These are phyloP conservation scores for Vombatus ursinus DNA, from an alignment of 2,113 vertebrate species.

Conservation along the genomic window DNA sequence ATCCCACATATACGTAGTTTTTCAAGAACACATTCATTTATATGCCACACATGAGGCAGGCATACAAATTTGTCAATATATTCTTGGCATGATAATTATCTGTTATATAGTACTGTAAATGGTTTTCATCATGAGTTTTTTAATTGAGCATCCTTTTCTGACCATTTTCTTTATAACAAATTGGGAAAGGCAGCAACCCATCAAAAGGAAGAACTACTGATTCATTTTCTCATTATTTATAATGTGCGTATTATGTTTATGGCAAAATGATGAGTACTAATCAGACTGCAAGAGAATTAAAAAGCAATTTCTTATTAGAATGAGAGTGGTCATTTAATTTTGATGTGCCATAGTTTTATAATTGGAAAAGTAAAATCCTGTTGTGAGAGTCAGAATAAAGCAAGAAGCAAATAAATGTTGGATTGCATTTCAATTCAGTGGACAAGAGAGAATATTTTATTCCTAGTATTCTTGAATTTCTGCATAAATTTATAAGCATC, in stretches of 20 bases:
- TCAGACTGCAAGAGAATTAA: slow-evolving; percentile 5
- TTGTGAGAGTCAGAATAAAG: not conserved
- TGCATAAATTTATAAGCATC: not conserved
- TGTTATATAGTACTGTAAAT: not conserved
- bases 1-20: not conserved
- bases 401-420: not conserved
- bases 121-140: accelerated
- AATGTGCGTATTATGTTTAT: not conserved
- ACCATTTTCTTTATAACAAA: not conserved
- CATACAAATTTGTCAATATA: not conserved
- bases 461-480: not conserved
- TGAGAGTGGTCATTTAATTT: slow-evolving; percentile 22
- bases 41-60: not conserved
- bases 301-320: slow-evolving; percentile 8
- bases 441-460: not conserved
- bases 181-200: not conserved
- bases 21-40: not conserved
- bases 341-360: not conserved
- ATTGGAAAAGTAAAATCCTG: not conserved
- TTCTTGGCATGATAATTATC: not conserved
- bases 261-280: not conserved
- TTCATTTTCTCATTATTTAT: not conserved
- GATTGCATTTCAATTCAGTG: not conserved
- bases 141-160: not conserved
- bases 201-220: not conserved